phyloP scores from a whole-genome alignment of 1,140 invertebrate genomes.

The Lepidotrigona ventralis region DNA sequence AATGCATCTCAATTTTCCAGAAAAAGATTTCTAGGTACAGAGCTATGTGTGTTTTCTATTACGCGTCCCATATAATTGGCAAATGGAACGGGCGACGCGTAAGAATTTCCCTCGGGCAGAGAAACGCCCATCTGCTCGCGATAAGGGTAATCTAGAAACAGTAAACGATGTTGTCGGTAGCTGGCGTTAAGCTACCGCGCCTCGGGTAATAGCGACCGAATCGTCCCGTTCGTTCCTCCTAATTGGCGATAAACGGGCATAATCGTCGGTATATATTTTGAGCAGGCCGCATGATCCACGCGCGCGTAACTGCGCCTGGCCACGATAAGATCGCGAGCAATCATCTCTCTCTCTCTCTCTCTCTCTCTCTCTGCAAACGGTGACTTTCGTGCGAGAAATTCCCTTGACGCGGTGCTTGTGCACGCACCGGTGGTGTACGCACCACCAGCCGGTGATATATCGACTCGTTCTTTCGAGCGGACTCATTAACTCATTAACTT shows the following conservation, averaged over 20 bases:
- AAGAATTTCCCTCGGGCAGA: not conserved
- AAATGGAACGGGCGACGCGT: not conserved
- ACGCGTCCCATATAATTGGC: not conserved
- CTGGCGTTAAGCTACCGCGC: constrained; percentile 8
- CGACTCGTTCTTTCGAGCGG: constrained; percentile 57
- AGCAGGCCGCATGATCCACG: constrained; percentile 7
- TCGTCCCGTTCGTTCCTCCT: constrained; percentile 20
- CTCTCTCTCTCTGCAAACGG: not conserved
- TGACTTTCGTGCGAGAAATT: constrained; percentile 45
- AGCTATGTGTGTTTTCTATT: no score
- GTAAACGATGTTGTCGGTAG: not conserved
- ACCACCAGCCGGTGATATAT: constrained; percentile 59
- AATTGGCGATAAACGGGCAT: constrained; percentile 49
- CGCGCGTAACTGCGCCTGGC: constrained; percentile 15
- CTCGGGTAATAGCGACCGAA: constrained; percentile 3
- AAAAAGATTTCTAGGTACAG: not conserved
- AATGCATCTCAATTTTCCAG: not conserved
- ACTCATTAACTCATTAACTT: constrained; percentile 67
- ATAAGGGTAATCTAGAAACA: not conserved
- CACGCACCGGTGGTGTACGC: not conserved
- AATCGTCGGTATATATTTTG: constrained; percentile 47
- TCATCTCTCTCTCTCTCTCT: not conserved
- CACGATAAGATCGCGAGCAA: constrained; percentile 41
- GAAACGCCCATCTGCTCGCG: not conserved
- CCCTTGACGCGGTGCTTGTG: constrained; percentile 28